These are phyloP conservation scores for Ectobius pallidus DNA, from an alignment of 2,888 invertebrate genomes.

Conservation along the genomic window DNA sequence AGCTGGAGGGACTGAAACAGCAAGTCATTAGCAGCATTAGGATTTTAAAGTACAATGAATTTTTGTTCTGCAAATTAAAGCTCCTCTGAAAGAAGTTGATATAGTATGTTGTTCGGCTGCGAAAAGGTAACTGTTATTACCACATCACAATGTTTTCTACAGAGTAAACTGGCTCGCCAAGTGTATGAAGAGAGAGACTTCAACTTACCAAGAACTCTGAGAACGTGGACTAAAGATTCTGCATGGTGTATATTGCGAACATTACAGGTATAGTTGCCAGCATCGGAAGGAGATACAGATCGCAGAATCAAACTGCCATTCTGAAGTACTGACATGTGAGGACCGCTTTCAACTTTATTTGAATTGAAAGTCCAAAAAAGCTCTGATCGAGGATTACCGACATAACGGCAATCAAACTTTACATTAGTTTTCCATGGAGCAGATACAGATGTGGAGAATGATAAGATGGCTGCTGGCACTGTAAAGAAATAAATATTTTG, in stretches of 20 bases:
- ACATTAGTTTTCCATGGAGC: slow-evolving; percentile 50
- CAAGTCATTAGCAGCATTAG: too few species aligned
- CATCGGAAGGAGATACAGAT: slow-evolving; percentile 47
- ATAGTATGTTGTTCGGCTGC: too few species aligned
- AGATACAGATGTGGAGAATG: slow-evolving; percentile 50
- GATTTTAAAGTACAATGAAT: too few species aligned
- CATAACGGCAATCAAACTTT: slow-evolving; percentile 46
- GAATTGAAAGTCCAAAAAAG: slow-evolving; percentile 41
- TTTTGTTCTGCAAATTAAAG: too few species aligned
- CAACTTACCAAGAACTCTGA: slow-evolving; percentile 46
- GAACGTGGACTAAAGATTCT: slow-evolving; percentile 44
- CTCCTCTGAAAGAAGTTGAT: too few species aligned
- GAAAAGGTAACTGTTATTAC: too few species aligned
- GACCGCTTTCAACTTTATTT: slow-evolving; percentile 2
- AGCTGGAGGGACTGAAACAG: slow-evolving; percentile 53
- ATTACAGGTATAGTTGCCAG: slow-evolving; percentile 47
- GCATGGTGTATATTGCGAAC: slow-evolving; percentile 44
- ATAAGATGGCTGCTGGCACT: slow-evolving; percentile 53
- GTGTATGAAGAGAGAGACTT: too few species aligned
- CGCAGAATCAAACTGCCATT: slow-evolving; percentile 49
- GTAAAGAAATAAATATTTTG: neutral
- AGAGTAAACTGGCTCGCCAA: too few species aligned
- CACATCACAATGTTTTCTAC: too few species aligned
- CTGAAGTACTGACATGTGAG: neutral
- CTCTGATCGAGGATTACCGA: slow-evolving; percentile 51